Evolutionary conservation across 2,888 invertebrate genomes (phyloP), one percentile per base, ranked within the genome.

Genomic region (Metalampra italica): DNA sequence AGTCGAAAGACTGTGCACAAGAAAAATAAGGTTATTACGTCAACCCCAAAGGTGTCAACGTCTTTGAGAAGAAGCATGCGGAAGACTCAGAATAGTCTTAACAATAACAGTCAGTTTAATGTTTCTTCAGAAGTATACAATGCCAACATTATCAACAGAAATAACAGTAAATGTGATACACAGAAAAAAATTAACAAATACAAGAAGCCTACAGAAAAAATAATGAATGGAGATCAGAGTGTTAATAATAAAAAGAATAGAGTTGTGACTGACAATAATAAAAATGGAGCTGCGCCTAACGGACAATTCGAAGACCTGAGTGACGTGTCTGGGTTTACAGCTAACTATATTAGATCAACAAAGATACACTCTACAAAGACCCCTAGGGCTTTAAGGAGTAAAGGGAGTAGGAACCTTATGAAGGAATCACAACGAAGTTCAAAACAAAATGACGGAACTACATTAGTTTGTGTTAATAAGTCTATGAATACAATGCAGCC

Each of bases 281-380:
- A 36, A 11, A 12, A 22, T 14, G 36, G 43, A 9, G 29, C 43
- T 9, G 53, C 54, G 29, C 53, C 58, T 1, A 84, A 84, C 64
- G 81, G 82, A 8, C 77, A 82, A 46, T 84, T 80, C 70, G 88
- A 88, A 51, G 87, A 89, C 45, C 54, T 82, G 13, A 89, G 89
- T 68, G 89, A 89, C 70, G 84, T 89, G 2, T 89, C 89, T 34
- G 89, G 89, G 0, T 84, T 88, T 49, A 89, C 89, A 22, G 89
- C 88, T 2, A 89, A 86, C 58, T 90, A 90, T 53, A 90, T 90
- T 30, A 71, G 86, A 32, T 90, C 90, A 13, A 87, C 89, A 12
- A 90, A 88, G 62, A 56, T 85, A 12, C 75, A 81, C 52, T 71
- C 78, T 13, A 65, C 68, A 38, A 86, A 79, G 62, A 75, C 75